A percentile compares a stretch with the other conserved stretches of the same genome.
These are phyloP conservation scores for Eurypyga helias DNA, from an alignment of 2,113 vertebrate species.

Conservation along the genomic window DNA sequence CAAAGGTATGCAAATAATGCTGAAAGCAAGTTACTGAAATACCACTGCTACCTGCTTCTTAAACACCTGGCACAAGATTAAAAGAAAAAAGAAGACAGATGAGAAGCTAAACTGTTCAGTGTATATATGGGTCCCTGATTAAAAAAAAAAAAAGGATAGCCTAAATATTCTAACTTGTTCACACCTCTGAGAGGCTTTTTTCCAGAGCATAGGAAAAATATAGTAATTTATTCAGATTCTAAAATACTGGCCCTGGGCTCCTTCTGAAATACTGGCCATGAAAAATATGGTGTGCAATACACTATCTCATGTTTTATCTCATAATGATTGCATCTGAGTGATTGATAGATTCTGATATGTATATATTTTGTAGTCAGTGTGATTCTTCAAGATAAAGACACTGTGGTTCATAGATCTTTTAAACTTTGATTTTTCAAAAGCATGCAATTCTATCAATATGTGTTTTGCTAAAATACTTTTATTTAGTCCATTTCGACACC, in stretches of 20 bases:
- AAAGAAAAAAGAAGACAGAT: background rate
- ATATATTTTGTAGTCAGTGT: background rate
- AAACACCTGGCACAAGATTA: slow-evolving; percentile 3
- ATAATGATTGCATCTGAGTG: background rate
- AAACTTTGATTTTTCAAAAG: background rate
- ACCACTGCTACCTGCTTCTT: background rate
- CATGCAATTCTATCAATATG: background rate
- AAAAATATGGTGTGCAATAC: background rate
- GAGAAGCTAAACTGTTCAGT: background rate
- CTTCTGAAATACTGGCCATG: background rate
- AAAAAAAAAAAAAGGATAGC: background rate
- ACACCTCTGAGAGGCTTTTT: background rate
- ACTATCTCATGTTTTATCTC: background rate
- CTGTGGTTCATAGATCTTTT: background rate
- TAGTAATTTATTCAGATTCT: background rate
- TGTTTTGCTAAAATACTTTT: background rate
- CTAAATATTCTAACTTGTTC: background rate
- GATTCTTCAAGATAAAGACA: background rate
- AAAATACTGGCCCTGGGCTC: background rate
- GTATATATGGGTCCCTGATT: background rate
- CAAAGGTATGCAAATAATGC: slow-evolving; percentile 61
- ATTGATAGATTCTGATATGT: background rate
- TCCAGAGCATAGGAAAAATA: background rate
- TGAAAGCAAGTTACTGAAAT: slow-evolving; percentile 33
- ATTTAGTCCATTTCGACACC: background rate